Conservation (phyloP, 2,113 vertebrate species). For the Rutilus rutilus region DNA sequence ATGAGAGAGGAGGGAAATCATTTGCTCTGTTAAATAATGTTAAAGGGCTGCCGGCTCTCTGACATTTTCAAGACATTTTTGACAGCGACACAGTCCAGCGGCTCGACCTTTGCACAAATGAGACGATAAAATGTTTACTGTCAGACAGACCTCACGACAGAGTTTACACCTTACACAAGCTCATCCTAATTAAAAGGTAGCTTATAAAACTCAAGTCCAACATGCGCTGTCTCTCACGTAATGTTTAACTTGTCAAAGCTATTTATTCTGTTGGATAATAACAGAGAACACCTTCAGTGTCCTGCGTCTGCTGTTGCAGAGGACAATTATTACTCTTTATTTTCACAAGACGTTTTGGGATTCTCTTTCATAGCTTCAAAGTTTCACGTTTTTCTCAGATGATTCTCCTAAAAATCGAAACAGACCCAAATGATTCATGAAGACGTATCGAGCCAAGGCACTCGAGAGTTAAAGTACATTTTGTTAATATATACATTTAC, state of each 20-base stretch:
- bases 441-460: too few species aligned
- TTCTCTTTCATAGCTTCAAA: not conserved
- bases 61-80: slow-evolving; percentile 79
- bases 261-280: not conserved
- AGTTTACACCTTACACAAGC: slow-evolving; percentile 73
- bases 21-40: slow-evolving; percentile 56
- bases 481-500: too few species aligned
- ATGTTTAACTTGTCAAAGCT: slow-evolving; percentile 18
- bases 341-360: not conserved
- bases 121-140: slow-evolving; percentile 76
- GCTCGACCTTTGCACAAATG: slow-evolving; percentile 82
- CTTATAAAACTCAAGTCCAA: slow-evolving; percentile 63
- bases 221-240: slow-evolving; percentile 50
- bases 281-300: not conserved
- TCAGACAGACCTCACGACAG: slow-evolving; percentile 69
- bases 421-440: not conserved
- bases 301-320: not conserved
- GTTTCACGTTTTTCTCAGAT: not conserved
- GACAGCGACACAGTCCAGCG: slow-evolving; percentile 74
- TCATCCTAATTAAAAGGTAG: slow-evolving; percentile 72
- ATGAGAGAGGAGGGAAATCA: slow-evolving; percentile 52
- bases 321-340: not conserved
- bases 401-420: not conserved
- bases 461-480: too few species aligned
- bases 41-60: slow-evolving; percentile 72